Base-by-base conservation (phyloP, 2,888 invertebrate species). In the Cremastinae sp. region DNA sequence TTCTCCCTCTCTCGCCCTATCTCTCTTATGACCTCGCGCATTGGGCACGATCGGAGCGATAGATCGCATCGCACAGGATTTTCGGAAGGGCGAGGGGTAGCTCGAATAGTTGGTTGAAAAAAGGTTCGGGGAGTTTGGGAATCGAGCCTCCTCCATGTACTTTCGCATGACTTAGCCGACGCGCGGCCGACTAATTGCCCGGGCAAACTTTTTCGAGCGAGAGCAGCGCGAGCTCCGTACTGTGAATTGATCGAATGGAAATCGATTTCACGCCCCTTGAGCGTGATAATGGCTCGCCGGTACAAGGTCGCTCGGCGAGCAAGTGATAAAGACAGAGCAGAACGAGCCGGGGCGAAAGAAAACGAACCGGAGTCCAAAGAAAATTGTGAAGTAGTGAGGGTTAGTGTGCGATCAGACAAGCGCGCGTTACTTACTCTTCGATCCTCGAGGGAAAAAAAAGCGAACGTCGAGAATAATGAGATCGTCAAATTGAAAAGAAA, bases 181-280 rank as follows among this genome's bases (percentile, higher is more conserved):
- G 75, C 74, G 78, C 66, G 72, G 75, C 74, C 76, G 80, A 79
- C 80, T 82, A 82, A 82, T 82, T 82, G 81, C 81, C 78, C 69
- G 74, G 76, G 78, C 78, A 75, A 80, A 80, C 76, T 81, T 81
- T 79, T 79, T 78, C 74, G 68, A 72, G 68, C 69, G 69, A 68
- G 56, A 53, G 53, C 74, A 56, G 68, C 76, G 28, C 28, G 28
- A 70, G 74, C 49, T 77, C 74, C 76, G 74, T 77, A 77, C 74
- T 70, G 74, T 61, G 78, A 81, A 82, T 80, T 76, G 80, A 78
- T 79, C 81, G 76, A 80, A 81, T 81, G 78, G 80, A 82, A 82
- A 82, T 82, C 81, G 80, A 82, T 82, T 80, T 80, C 80, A 79
- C 79, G 78, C 74, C 65, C 62, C 62, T 72, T 66, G 76, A 77